Evolutionary conservation across 2,888 invertebrate genomes (phyloP).

Genomic region (Helobdella robusta): DNA sequence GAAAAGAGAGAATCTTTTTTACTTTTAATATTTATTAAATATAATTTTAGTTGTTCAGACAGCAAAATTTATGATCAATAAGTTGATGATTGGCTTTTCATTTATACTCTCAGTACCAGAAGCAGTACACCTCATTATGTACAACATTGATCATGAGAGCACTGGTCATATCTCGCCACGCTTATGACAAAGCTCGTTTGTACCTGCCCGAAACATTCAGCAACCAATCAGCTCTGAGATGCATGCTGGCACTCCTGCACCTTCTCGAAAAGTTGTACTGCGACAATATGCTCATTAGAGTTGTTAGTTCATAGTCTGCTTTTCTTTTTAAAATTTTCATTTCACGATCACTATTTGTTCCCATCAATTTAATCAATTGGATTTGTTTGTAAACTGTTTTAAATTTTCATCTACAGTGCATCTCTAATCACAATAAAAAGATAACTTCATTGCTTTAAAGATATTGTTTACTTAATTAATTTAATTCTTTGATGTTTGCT

Average conservation of each 20-base stretch:
- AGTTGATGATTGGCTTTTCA: too few relatives aligned
- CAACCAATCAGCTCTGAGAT: conserved; percentile 23
- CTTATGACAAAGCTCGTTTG: conserved; percentile 15
- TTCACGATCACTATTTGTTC: background rate
- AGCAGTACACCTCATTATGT: conserved; percentile 7
- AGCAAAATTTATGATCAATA: too few relatives aligned
- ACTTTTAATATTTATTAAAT: background rate
- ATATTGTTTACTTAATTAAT: too few relatives aligned
- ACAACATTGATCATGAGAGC: conserved; percentile 21
- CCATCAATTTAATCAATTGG: background rate
- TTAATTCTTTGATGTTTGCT: background rate
- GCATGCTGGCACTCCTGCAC: conserved; percentile 24
- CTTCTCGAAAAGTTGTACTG: conserved; percentile 24
- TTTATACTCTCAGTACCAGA: conserved; percentile 16
- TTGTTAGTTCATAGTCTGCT: background rate
- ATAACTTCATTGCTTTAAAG: too few relatives aligned
- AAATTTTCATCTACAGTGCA: background rate
- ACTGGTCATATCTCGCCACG: conserved; percentile 18
- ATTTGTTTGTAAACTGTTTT: background rate
- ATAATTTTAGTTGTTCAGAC: background rate
- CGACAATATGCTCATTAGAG: conserved; percentile 22
- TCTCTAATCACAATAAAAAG: background rate
- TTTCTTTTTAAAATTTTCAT: background rate
- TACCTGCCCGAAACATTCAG: conserved; percentile 20
- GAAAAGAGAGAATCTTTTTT: too few relatives aligned